phyloP scores from a whole-genome alignment of 2,797 vertebrate genomes.

The Petrocephalus sullivani region DNA sequence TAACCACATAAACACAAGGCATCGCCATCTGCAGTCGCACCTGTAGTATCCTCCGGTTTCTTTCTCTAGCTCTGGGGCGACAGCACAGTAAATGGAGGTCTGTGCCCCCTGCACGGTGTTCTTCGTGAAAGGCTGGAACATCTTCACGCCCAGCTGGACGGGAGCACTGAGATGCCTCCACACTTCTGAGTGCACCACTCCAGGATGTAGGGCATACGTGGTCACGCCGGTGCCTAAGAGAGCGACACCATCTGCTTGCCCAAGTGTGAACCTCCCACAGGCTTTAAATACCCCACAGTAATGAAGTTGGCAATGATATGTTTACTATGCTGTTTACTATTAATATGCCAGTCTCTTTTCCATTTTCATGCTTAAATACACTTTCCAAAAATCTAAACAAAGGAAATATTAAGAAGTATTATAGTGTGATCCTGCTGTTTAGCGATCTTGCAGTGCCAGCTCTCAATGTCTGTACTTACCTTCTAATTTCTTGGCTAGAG shows the following conservation, averaged over 20 bases:
- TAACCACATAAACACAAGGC: not conserved
- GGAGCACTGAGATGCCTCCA: conserved; percentile 64
- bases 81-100: conserved; percentile 67
- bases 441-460: not conserved
- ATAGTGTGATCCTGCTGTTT: not conserved
- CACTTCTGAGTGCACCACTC: conserved; percentile 68
- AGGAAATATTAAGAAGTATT: not conserved
- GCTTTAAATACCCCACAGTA: not conserved
- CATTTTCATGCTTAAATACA: not conserved
- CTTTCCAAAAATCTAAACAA: not conserved
- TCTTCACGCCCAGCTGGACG: conserved; percentile 58
- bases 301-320: not conserved
- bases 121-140: conserved; percentile 64
- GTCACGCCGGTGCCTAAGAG: conserved; percentile 45
- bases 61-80: conserved; percentile 61
- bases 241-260: not conserved
- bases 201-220: conserved; percentile 66
- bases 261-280: not conserved
- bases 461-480: conserved; percentile 51
- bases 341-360: not conserved
- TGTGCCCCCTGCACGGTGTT: conserved; percentile 65
- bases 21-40: conserved; percentile 37
- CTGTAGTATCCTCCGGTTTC: conserved; percentile 67
- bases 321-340: not conserved
- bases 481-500: conserved; percentile 71